Evolutionary conservation across 2,888 invertebrate genomes (phyloP), one percentile per base, ranked within the genome.

Genomic region (Sialis lutaria): DNA sequence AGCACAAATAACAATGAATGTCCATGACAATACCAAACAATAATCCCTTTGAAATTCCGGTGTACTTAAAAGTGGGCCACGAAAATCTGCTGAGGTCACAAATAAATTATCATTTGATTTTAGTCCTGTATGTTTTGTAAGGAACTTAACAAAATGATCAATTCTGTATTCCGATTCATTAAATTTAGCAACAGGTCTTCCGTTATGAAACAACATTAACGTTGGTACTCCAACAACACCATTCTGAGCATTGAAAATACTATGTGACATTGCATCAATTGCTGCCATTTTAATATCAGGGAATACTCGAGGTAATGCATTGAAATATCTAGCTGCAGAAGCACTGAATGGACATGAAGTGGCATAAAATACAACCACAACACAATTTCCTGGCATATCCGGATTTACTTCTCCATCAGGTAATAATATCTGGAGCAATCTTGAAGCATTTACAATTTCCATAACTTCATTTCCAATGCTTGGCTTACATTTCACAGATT

Each of bases 201-300:
- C 90, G 63, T 90, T 91, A 57, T 92, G 90, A 57, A 93, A 88
- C 52, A 95, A 70, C 67, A 92, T 75, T 33, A 92, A 61, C 4
- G 90, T 88, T 6, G 93, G 93, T 37, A 93, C 82, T 12, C 90
- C 91, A 6, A 90, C 82, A 49, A 92, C 85, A 7, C 92, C 92
- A 64, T 87, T 90, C 55, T 90, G 87, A 0, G 90, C 86, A 65
- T 90, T 92, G 44, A 90, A 85, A 50, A 83, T 77, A 58, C 82
- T 80, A 57, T 84, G 79, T 59, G 79, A 79, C 55, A 85, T 74
- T 2, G 92, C 90, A 70, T 97, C 92, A 12, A 96, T 77, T 3
- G 88, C 95, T 7, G 90, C 82, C 63, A 92, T 77, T 65, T 84
- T 83, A 1, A 97, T 71, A 55, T 81, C 79, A 1, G 91, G 89